Evolutionary conservation across 1,140 invertebrate genomes (phyloP).

Genomic region (Acromyrmex charruanus): DNA sequence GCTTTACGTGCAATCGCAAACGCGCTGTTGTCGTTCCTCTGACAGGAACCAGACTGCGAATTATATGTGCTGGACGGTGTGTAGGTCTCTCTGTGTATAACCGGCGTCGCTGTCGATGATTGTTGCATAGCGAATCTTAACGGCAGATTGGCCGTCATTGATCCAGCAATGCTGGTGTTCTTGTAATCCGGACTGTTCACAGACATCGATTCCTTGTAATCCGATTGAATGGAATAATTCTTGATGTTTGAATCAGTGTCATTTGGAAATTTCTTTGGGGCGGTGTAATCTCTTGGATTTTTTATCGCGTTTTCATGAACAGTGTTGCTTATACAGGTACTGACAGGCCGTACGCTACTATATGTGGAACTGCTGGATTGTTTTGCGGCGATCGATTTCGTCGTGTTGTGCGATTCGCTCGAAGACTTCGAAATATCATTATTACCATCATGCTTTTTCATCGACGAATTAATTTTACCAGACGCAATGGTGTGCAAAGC

Average conservation of each 20-base stretch:
- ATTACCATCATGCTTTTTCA: conserved; percentile 66
- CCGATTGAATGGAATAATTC: conserved; percentile 68
- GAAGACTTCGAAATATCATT: conserved; percentile 60
- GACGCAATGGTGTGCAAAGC: conserved; percentile 41
- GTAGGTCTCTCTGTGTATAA: conserved; percentile 66
- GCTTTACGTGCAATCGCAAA: conserved; percentile 71
- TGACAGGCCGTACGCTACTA: conserved; percentile 52
- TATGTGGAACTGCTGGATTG: conserved; percentile 66
- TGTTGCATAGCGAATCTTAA: conserved; percentile 64
- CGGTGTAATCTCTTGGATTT: conserved; percentile 68
- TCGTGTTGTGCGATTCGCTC: conserved; percentile 53
- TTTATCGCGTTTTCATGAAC: conserved; percentile 67
- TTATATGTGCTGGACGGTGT: conserved; percentile 23
- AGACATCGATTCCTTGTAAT: conserved; percentile 68
- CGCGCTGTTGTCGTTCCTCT: conserved; percentile 63
- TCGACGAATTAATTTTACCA: conserved; percentile 66
- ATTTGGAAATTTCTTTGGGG: conserved; percentile 66
- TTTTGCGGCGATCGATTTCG: conserved; percentile 63
- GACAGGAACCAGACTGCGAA: conserved; percentile 51
- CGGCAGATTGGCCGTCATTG: conserved; percentile 62
- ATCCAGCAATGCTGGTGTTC: conserved; percentile 19
- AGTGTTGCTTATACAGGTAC: conserved; percentile 51
- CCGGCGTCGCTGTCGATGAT: conserved; percentile 39
- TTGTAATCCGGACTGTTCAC: conserved; percentile 75
- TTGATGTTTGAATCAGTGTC: conserved; percentile 72